Evolutionary conservation across 2,797 vertebrate species (phyloP), one percentile per base, ranked within the genome.

Genomic region (Oreochromis grahami): DNA sequence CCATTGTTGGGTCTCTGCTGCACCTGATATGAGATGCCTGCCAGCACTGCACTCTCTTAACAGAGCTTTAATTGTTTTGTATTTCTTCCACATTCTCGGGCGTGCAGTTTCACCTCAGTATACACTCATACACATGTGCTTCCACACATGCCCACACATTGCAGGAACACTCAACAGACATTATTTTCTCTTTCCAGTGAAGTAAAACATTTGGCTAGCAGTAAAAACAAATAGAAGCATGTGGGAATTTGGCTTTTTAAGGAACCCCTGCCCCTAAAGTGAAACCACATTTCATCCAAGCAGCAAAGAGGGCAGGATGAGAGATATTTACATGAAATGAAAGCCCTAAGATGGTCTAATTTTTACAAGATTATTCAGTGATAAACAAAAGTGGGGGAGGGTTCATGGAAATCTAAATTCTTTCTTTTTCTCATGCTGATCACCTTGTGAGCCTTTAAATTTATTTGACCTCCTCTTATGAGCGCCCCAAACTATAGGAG

Each of bases 11-110:
- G 60, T 79, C 76, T 87, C 83, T 8, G 55, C 41, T 94, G 91
- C 90, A 95, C 93, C 94, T 95, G 92, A 94, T 82, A 86, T 80
- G 68, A 86, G 82, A 76, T 21, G 74, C 56, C 79, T 91, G 88
- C 88, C 81, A 90, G 83, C 41, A n/a, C 86, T 58, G 65, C 53
- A 80, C 86, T 93, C 78, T 89, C 72, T 81, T 74, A 86, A 95
- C 93, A 94, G 91, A 92, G 90, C 92, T 87, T 80, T 87, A 89
- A 94, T 95, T 95, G 94, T 95, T 89, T 84, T 79, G 84, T 80
- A 84, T 86, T 85, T 84, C 51, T 58, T 91, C 60, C 70, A 90
- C 91, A 95, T 95, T 95, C 93, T 91, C 91, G 79, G 70, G 65
- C 82, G 78, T 45, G 68, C 60, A 76, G 88, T 86, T 91, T 93